Evolutionary conservation across 1,140 invertebrate species (phyloP), one percentile per base, ranked within the genome.

Genomic region (Anoplolepis gracilipes): DNA sequence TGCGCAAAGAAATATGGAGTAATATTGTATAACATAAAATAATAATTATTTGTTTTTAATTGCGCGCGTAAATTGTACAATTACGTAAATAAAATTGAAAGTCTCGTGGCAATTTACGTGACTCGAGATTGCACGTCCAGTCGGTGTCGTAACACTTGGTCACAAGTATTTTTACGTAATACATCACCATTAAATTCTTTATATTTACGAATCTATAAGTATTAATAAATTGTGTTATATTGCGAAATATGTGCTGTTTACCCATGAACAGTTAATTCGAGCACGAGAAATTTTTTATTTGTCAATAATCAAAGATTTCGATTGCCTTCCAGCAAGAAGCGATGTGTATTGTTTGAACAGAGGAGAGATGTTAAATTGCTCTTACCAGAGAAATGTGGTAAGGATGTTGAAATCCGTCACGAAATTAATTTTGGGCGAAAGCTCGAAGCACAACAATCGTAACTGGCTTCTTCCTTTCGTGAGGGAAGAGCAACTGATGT

Each of bases 151-250:
- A 33, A 36, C 39, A 73, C 28, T 46, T 69, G 53, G 53, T 61
- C 22, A 55, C 46, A 59, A 82, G 53, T 61, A 36, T 53, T 42
- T 25, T 36, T 25, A 59, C 42, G 2, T 30, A 70, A 67, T 55
- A 30, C 11, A 8, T 33, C 4, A 25, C 30, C 53, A 19, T 82
- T 82, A 73, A 59, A 61, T 73, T 72, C 72, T 82, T 82, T 33
- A 72, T 73, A 46, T 22, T 36, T 39, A 72, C 55, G n/a, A 33
- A 25, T 19, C 7, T 25, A 28, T 13, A 19, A 25, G 22, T 16
- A 7, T 6, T 69, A 64, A 42, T 55, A 72, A 72, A 73, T 82
- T 73, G 61, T 39, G 8, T 79, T 72, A 36, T 25, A 36, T 59
- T 59, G 13, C 53, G 28, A 46, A 72, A 42, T 30, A 33, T 49